These are phyloP conservation scores for Elmis aenea DNA, from an alignment of 2,888 invertebrate genomes.

Conservation along the genomic window DNA sequence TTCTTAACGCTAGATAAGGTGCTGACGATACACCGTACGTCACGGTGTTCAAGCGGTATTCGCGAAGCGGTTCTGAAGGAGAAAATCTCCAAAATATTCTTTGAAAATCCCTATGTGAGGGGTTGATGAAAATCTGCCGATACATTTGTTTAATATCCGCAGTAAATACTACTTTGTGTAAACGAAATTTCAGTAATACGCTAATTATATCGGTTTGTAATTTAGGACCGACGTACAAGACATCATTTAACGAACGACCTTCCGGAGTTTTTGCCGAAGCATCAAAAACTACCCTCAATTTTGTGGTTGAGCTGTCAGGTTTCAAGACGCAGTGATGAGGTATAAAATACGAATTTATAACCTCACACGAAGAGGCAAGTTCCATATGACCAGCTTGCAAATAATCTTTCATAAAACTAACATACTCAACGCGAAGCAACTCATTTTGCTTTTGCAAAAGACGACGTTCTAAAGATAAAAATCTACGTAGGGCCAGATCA, in stretches of 20 bases:
- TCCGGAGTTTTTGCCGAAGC: conserved; percentile 14
- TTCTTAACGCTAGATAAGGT: conserved; percentile 20
- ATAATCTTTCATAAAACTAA: conserved; percentile 21
- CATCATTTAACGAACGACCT: conserved; percentile 19
- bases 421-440: too few relatives aligned
- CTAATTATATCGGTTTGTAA: conserved; percentile 17
- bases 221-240: conserved; percentile 12
- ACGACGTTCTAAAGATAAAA: conserved; percentile 16
- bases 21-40: conserved; percentile 22
- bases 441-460: too few relatives aligned
- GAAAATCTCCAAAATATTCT: conserved; percentile 18
- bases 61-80: conserved; percentile 10
- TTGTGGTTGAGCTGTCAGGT: conserved; percentile 13
- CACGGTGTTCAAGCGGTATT: conserved; percentile 21
- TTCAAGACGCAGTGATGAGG: conserved; percentile 23
- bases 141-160: conserved; percentile 25
- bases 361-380: background rate
- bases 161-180: conserved; percentile 11
- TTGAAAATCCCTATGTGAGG: conserved; percentile 14
- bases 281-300: conserved; percentile 23
- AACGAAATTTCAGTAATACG: conserved; percentile 19
- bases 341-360: conserved; percentile 13
- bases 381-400: conserved; percentile 19
- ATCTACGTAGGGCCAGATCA: conserved; percentile 9
- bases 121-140: conserved; percentile 13